Evolutionary conservation across 1,140 invertebrate species (phyloP).

Genomic region (Lerema accius): DNA sequence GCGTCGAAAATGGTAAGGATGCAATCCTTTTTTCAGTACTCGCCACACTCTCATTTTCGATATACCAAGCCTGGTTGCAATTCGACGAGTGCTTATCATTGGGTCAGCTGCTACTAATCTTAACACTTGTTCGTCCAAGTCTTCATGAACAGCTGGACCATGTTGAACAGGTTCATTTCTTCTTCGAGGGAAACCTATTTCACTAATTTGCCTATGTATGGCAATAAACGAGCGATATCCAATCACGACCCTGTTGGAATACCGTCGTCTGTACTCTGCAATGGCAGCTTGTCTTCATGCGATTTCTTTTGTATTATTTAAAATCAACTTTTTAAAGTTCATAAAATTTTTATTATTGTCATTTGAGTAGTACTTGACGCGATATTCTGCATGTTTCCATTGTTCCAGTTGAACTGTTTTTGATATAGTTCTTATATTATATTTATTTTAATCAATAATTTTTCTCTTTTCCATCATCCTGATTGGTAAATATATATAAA

Average conservation of each 20-base stretch:
- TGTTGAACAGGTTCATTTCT: neutral
- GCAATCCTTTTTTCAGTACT: neutral
- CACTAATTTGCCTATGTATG: neutral
- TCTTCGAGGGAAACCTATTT: neutral
- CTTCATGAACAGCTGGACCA: neutral
- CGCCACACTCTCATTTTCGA: neutral
- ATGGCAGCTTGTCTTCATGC: neutral
- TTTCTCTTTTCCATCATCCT: too few relatives aligned
- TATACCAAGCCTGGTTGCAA: neutral
- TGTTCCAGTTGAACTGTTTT: neutral
- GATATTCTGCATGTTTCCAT: neutral
- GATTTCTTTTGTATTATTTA: neutral
- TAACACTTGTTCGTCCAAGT: neutral
- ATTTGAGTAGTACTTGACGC: neutral
- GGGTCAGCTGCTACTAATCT: neutral
- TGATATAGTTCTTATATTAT: neutral
- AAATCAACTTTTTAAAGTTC: neutral
- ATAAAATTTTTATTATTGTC: neutral
- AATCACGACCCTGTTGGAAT: neutral
- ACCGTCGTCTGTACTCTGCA: neutral
- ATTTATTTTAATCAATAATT: too few relatives aligned
- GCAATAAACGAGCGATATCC: conserved; percentile 3
- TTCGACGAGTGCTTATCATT: neutral
- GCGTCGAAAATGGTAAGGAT: neutral
- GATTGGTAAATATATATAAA: too few relatives aligned